Base-by-base conservation (phyloP, 2,888 invertebrate species). In the Protodeltote pygarga region DNA sequence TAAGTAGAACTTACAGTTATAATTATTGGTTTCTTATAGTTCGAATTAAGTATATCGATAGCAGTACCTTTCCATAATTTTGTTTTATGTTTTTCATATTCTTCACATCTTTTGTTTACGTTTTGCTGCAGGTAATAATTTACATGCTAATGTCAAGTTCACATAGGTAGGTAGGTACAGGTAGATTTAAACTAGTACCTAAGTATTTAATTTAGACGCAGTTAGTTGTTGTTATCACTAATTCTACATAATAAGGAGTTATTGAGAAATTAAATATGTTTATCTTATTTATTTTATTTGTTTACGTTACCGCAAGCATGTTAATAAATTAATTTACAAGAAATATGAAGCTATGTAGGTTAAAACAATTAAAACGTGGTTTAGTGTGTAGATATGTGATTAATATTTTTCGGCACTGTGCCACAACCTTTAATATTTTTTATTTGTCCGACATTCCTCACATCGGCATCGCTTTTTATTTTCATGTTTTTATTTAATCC, bases 141-240 rank as follows among this genome's bases (percentile, higher is more conserved):
- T 62, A 57, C 51, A 74, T 65, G 58, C 49, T 59, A 60, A 61
- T 54, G 50, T 60, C 53, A 61, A 68, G 50, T 65, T 61, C 49
- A 57, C 29, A 42, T 52, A 58, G n/a, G 3, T 51, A 38, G 54
- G 60, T 55, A 51, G 29, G 46, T n/a, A 21, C 19, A n/a, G 10
- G 29, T 42, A 53, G 46, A 53, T 57, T 52, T 51, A n/a, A n/a
- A n/a, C n/a, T n/a, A n/a, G n/a, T n/a, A n/a, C n/a, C n/a, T n/a
- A n/a, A n/a, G 60, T 58, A 62, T 53, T 60, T 34, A 50, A 48
- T 49, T 45, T 37, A 45, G 34, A 32, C 29, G 27, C 38, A 27
- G 25, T 41, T 40, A 10, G 34, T 41, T 8, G 17, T 25, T 39
- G 39, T 29, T 49, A 53, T 64, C 60, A 48, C 41, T 33, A 28